These are phyloP conservation scores for Plectus sambesii DNA, from an alignment of 1,140 invertebrate genomes.

Conservation along the genomic window DNA sequence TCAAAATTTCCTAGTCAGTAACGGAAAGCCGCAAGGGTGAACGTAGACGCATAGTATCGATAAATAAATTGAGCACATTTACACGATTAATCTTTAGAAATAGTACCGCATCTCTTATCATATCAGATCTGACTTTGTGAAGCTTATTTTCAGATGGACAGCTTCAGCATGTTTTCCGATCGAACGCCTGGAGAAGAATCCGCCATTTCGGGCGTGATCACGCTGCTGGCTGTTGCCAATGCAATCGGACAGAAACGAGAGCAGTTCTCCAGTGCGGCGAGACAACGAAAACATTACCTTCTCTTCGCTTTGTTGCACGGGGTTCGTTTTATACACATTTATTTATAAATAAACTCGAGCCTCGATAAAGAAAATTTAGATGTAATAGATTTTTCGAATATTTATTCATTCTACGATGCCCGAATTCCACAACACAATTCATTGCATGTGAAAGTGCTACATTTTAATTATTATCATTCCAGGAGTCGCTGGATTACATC, in stretches of 20 bases:
- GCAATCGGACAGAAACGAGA: conserved; percentile 28
- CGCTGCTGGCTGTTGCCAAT: conserved; percentile 29
- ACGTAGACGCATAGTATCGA: too few relatives aligned
- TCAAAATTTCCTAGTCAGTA: conserved; percentile 12
- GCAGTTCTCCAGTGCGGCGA: conserved; percentile 20
- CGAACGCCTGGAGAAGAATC: conserved; percentile 29
- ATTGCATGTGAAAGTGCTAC: too few relatives aligned
- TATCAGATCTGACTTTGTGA: too few relatives aligned
- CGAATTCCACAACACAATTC: too few relatives aligned
- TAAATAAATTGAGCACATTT: too few relatives aligned
- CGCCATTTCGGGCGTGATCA: conserved; percentile 27
- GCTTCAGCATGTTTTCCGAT: conserved; percentile 27
- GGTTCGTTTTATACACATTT: conserved; percentile 17
- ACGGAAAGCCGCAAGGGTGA: too few relatives aligned
- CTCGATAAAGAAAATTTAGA: too few relatives aligned
- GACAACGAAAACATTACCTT: conserved; percentile 19
- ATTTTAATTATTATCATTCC: conserved; percentile 17
- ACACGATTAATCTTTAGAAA: too few relatives aligned
- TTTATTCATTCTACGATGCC: too few relatives aligned
- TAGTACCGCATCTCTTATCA: too few relatives aligned
- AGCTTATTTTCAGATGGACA: conserved; percentile 38
- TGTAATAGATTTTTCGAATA: too few relatives aligned
- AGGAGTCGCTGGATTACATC: conserved; percentile 36
- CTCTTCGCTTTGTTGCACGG: conserved; percentile 34
- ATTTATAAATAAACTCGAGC: conserved; percentile 10